Conservation (phyloP, 2,113 vertebrate genomes). For the Microtus oregoni region DNA sequence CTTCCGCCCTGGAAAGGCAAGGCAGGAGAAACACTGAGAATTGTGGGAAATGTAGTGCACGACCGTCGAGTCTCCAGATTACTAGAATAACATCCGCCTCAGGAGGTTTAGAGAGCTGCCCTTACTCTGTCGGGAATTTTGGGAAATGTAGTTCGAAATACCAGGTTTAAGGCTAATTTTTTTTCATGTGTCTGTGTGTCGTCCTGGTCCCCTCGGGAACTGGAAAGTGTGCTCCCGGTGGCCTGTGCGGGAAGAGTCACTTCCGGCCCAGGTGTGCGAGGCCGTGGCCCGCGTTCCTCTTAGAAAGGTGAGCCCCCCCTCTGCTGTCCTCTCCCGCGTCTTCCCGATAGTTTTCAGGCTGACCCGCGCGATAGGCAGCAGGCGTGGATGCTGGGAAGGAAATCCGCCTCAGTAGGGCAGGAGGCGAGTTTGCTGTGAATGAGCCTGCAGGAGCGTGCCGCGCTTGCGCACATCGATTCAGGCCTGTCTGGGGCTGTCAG, state of each 20-base stretch:
- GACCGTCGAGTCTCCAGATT: rapidly evolving
- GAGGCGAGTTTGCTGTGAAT: not conserved
- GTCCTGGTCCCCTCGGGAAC: not conserved
- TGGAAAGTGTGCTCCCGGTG: slow-evolving; percentile 70
- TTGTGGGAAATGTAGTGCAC: slow-evolving; percentile 33
- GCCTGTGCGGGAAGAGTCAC: not conserved
- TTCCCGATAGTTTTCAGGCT: rapidly evolving
- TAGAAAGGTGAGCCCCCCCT: slow-evolving; percentile 57
- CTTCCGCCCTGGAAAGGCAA: not conserved
- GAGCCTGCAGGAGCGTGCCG: not conserved
- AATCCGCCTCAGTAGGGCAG: not conserved
- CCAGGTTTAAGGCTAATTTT: not conserved
- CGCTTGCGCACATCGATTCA: not conserved
- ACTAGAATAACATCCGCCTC: not conserved
- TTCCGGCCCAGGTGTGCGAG: slow-evolving; percentile 61
- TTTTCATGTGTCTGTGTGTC: rapidly evolving
- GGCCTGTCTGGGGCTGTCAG: not conserved
- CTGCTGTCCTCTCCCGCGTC: not conserved
- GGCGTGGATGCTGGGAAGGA: not conserved
- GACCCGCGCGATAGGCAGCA: not conserved
- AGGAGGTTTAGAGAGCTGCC: rapidly evolving
- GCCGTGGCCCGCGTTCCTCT: slow-evolving; percentile 30
- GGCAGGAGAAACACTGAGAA: not conserved
- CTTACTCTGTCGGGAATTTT: no score
- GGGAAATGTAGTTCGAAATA: not conserved